Conservation (phyloP, 2,113 vertebrate species). For the Variabilichromis moorii region DNA sequence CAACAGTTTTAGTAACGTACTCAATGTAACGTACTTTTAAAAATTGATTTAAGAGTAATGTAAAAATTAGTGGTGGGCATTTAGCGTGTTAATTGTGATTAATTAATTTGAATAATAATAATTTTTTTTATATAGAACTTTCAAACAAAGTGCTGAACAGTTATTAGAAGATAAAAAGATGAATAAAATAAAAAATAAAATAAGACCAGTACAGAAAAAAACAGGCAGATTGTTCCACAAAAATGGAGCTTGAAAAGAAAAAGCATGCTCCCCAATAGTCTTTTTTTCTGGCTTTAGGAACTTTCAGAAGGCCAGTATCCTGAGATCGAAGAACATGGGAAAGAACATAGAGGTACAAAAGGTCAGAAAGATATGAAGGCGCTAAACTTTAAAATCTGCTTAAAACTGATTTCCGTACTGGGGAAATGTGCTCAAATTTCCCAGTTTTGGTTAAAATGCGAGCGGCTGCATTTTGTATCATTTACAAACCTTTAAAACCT, state of each 20-base stretch:
- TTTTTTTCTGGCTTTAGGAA: neutral
- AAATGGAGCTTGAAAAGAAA: neutral
- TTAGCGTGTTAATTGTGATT: neutral
- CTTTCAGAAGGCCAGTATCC: neutral
- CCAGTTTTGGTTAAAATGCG: neutral
- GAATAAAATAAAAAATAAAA: neutral
- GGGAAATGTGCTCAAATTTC: neutral
- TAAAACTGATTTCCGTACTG: neutral
- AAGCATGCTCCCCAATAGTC: neutral
- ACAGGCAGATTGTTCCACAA: neutral
- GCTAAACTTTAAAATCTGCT: neutral
- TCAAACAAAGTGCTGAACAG: neutral
- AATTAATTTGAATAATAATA: neutral
- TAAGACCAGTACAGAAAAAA: neutral
- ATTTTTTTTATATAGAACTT: neutral
- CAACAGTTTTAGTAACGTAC: neutral
- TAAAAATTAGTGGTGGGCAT: neutral
- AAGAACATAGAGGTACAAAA: neutral
- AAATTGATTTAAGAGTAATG: neutral
- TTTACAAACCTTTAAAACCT: neutral
- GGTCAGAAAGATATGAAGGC: neutral
- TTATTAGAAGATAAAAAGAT: neutral
- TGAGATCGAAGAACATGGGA: neutral
- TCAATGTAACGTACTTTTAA: neutral
- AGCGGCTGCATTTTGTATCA: neutral